Percentiles rank a stretch among this genome's conserved stretches.
phyloP scores from a whole-genome alignment of 2,113 vertebrate genomes.

The Ailurus styani region DNA sequence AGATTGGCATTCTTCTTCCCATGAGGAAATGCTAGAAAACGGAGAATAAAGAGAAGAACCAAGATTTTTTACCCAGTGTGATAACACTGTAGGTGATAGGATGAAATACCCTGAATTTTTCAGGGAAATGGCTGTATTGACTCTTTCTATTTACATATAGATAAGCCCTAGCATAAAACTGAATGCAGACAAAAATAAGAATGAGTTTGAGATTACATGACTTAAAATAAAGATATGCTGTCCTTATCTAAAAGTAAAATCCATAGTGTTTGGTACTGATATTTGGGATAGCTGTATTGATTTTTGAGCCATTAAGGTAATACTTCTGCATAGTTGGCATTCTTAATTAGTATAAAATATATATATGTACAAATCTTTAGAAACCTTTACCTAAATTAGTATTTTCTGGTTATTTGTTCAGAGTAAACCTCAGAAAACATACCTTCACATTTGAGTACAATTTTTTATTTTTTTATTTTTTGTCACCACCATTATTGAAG shows the following conservation, averaged over 20 bases:
- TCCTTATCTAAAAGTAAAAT: background rate
- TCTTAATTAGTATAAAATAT: background rate
- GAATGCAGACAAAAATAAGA: background rate
- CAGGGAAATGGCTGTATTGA: background rate
- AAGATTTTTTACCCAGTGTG: background rate
- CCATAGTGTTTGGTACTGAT: background rate
- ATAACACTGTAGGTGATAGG: background rate
- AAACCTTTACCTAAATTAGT: background rate
- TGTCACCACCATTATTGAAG: background rate
- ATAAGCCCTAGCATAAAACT: background rate
- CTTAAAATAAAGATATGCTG: background rate
- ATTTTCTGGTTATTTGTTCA: background rate
- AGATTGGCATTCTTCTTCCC: background rate
- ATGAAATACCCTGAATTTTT: background rate
- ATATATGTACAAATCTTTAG: background rate
- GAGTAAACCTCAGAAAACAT: background rate
- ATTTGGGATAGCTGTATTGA: background rate
- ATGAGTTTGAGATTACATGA: background rate
- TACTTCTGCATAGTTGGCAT: background rate
- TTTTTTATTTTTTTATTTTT: background rate
- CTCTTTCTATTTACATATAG: background rate
- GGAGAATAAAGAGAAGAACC: background rate
- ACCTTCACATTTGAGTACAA: background rate
- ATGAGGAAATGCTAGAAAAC: background rate
- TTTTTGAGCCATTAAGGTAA: background rate